Evolutionary conservation across 2,113 vertebrate species (phyloP).

Genomic region (Toxotes chatareus): DNA sequence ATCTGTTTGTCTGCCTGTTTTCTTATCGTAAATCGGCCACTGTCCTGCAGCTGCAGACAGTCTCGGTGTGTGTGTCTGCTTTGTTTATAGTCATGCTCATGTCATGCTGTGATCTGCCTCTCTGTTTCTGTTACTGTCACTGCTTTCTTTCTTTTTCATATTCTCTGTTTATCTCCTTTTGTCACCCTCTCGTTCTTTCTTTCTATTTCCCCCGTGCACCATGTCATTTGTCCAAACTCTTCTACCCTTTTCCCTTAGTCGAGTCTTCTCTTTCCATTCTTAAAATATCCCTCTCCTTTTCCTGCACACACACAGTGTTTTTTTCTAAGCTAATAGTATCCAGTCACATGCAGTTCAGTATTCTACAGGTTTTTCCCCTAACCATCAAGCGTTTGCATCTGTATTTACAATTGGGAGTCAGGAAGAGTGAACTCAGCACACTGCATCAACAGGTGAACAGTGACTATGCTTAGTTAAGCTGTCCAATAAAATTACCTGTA

Average conservation of each 20-base stretch:
- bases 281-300: background rate
- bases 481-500: background rate
- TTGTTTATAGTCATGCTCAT: constrained; percentile 36
- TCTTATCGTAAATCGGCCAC: constrained; percentile 36
- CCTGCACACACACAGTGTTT: background rate
- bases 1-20: background rate
- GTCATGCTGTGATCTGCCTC: constrained; percentile 7
- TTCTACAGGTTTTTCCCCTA: background rate
- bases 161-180: background rate
- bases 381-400: background rate
- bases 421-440: background rate
- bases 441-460: background rate
- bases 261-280: background rate
- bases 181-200: background rate
- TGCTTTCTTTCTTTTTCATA: constrained; percentile 2
- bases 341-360: background rate
- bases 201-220: background rate
- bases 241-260: background rate
- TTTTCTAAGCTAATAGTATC: background rate
- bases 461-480: too few relatives aligned
- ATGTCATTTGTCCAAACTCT: background rate
- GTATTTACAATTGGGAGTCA: background rate
- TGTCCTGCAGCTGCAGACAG: constrained; percentile 40
- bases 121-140: constrained; percentile 13
- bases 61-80: constrained; percentile 8